A percentile compares a stretch with the other conserved stretches of the same genome.
These are phyloP conservation scores for Melinaea marsaeus DNA, from an alignment of 2,888 invertebrate genomes.

Conservation along the genomic window DNA sequence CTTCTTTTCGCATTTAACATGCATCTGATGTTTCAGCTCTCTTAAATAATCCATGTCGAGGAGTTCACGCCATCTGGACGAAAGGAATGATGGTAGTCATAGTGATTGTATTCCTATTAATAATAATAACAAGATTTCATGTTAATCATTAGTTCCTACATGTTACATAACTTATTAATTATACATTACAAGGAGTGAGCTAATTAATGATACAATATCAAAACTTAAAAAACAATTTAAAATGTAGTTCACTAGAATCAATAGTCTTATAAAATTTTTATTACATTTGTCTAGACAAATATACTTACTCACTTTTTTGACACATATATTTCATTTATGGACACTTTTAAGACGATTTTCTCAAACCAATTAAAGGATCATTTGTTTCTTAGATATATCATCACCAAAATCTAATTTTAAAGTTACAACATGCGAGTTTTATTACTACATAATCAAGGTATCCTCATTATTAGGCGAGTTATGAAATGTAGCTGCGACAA, in stretches of 20 bases:
- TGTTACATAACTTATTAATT: no score
- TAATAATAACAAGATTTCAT: no score
- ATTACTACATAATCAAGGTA: constrained; percentile 17
- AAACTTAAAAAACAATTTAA: no score
- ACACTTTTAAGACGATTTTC: no score
- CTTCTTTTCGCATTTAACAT: constrained; percentile 56
- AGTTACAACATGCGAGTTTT: constrained; percentile 14
- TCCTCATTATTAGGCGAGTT: constrained; percentile 19
- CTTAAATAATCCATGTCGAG: constrained; percentile 61
- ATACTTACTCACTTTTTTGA: not conserved
- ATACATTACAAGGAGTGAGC: no score
- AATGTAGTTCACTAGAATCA: no score
- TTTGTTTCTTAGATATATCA: not conserved
- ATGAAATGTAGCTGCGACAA: constrained; percentile 21
- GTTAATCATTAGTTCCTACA: no score
- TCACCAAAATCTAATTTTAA: constrained; percentile 11
- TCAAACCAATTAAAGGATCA: not conserved
- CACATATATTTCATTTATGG: not conserved
- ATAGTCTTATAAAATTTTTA: no score
- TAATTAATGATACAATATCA: no score
- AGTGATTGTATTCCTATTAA: no score
- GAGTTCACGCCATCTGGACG: constrained; percentile 64
- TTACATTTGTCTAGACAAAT: no score
- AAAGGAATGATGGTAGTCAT: no score
- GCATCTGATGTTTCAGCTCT: constrained; percentile 66